A percentile compares a stretch with the other conserved stretches of the same genome.
Evolutionary conservation across 2,888 invertebrate species (phyloP).

Genomic region (Drosophila nr. fundita): DNA sequence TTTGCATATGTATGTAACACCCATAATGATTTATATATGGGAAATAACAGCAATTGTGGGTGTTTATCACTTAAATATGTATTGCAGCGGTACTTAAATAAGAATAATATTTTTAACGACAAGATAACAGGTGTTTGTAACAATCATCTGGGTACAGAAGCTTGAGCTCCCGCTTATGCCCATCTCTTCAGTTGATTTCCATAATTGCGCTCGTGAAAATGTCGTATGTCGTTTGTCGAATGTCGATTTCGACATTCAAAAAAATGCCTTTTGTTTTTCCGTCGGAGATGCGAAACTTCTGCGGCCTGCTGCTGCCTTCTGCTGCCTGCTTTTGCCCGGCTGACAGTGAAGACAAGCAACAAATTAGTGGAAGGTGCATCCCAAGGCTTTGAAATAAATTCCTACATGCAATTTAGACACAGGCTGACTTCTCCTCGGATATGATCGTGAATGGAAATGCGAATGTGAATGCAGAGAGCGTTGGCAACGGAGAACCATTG

Average conservation of each 20-base stretch:
- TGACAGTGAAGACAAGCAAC: constrained; percentile 55
- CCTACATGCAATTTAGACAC: constrained; percentile 70
- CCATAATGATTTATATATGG: constrained; percentile 44
- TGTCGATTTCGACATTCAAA: constrained; percentile 53
- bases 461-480: constrained; percentile 31
- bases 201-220: constrained; percentile 57
- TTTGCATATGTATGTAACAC: constrained; percentile 11
- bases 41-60: constrained; percentile 47
- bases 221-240: constrained; percentile 35
- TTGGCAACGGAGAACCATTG: constrained; percentile 4
- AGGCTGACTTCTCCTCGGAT: constrained; percentile 22
- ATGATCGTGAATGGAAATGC: constrained; percentile 49
- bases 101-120: constrained; percentile 11
- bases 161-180: background rate
- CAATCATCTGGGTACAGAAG: background rate
- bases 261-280: constrained; percentile 45
- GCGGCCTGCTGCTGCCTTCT: constrained; percentile 3
- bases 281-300: constrained; percentile 25
- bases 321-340: constrained; percentile 11
- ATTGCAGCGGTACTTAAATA: constrained; percentile 1
- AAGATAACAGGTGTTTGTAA: constrained; percentile 22
- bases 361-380: constrained; percentile 62
- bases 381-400: constrained; percentile 72
- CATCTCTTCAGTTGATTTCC: constrained; percentile 54
- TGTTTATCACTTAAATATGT: constrained; percentile 24